Percentiles rank a stretch among this genome's conserved stretches.
These are phyloP conservation scores for Criorhina ranunculi DNA, from an alignment of 2,888 invertebrate genomes.

Conservation along the genomic window DNA sequence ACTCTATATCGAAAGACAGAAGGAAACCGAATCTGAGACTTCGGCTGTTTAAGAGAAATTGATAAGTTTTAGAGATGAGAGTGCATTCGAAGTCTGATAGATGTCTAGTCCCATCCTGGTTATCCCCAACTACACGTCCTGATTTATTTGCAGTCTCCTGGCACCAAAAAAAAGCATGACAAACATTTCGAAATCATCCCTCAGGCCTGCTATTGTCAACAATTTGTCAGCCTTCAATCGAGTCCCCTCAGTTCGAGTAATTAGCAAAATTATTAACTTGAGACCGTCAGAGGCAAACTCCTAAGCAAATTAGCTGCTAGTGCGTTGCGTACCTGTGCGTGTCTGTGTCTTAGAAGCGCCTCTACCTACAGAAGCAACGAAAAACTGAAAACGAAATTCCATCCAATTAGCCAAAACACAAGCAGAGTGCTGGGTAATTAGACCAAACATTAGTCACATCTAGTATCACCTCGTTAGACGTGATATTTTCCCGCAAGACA, in stretches of 20 bases:
- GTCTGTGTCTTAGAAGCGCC: slow-evolving; percentile 66
- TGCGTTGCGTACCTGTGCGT: slow-evolving; percentile 62
- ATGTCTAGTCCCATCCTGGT: no score
- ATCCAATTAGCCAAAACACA: slow-evolving; percentile 74
- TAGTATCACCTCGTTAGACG: slow-evolving; percentile 72
- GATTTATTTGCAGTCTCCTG: no score
- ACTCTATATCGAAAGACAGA: no score
- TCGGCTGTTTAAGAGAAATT: no score
- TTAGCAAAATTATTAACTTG: slow-evolving; percentile 53
- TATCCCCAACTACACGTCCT: no score
- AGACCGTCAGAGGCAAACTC: slow-evolving; percentile 40
- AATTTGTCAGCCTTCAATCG: slow-evolving; percentile 51
- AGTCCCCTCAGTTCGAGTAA: slow-evolving; percentile 42
- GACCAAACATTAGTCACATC: slow-evolving; percentile 75
- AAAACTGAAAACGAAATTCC: slow-evolving; percentile 19
- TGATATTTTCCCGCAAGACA: slow-evolving; percentile 59
- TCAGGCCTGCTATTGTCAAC: slow-evolving; percentile 15
- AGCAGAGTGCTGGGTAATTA: slow-evolving; percentile 70
- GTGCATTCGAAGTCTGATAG: no score
- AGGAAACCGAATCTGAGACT: no score
- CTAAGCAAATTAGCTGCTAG: slow-evolving; percentile 66
- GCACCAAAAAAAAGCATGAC: no score
- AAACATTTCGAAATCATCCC: neutral
- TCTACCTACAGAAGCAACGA: slow-evolving; percentile 18
- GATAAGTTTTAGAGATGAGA: no score